Base-by-base conservation (phyloP, 2,113 vertebrate genomes). In the Rutilus rutilus region DNA sequence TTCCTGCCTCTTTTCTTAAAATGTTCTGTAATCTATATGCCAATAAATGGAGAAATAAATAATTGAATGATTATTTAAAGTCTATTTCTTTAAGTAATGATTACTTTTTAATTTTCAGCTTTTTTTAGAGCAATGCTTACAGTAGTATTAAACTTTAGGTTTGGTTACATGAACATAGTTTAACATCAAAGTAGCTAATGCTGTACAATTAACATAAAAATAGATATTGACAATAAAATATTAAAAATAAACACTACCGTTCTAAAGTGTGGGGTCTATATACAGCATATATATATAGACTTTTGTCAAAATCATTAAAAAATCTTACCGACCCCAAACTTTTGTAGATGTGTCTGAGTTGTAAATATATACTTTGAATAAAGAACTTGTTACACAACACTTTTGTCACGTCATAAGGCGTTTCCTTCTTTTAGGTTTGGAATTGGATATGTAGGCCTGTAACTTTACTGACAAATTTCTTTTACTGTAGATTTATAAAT, bases 41-140 rank as follows among this genome's bases (percentile, higher is more conserved):
- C 12, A 47, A 77, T 85, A 73, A 71, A 85, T 59, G 33, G n/a
- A 59, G 8, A 54, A 57, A 77, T 15, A 52, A 77, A 77, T 2
- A 52, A 65, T 21, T 47, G 0, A n/a, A n/a, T 65, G 42, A 78
- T 69, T 57, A n/a, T 57, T 77, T 42, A 71, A n/a, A n/a, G n/a
- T n/a, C n/a, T n/a, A n/a, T n/a, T n/a, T n/a, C n/a, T n/a, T n/a
- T n/a, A n/a, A n/a, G n/a, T n/a, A n/a, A n/a, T n/a, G n/a, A n/a
- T n/a, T n/a, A n/a, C n/a, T n/a, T 60, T 60, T 57, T 5, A 50
- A 33, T 50, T n/a, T 59, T 21, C 57, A n/a, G 21, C 7, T 60
- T 62, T 25, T 62, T 62, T 57, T 42, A 1, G n/a, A 62, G n/a
- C n/a, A 62, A 25, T n/a, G 59, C 54, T 62, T 57, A 57, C 42